A percentile compares a stretch with the other conserved stretches of the same genome.
phyloP scores from a whole-genome alignment of 2,113 vertebrate genomes.

The Alethe castanea region DNA sequence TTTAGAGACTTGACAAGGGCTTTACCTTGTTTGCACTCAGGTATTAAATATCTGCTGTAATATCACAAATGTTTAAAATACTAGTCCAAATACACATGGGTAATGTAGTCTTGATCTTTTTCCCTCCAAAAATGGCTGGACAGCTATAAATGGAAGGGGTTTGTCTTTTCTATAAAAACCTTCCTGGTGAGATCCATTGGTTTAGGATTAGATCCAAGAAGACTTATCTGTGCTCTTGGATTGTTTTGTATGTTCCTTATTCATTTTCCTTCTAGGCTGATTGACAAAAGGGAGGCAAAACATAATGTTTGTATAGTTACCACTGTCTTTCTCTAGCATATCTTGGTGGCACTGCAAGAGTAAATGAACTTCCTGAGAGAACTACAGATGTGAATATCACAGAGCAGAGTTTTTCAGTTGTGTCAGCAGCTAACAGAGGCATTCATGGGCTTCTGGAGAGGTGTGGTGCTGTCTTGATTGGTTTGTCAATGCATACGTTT shows the following conservation, averaged over 20 bases:
- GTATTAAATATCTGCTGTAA: not conserved
- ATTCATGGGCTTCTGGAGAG: not conserved
- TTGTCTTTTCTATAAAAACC: not conserved
- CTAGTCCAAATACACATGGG: not conserved
- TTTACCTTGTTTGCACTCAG: not conserved
- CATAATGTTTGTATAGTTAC: not conserved
- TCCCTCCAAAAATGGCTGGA: rapidly evolving
- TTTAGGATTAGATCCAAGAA: not conserved
- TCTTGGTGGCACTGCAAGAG: not conserved
- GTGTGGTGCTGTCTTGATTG: not conserved
- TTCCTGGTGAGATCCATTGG: not conserved
- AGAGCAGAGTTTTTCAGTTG: not conserved
- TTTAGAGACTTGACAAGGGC: too few relatives aligned
- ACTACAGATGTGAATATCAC: not conserved
- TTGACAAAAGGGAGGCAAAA: not conserved
- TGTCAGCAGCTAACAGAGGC: not conserved
- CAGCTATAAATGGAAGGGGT: not conserved
- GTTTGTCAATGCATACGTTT: not conserved
- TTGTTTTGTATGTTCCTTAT: not conserved
- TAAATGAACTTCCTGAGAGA: not conserved
- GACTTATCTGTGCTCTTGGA: not conserved
- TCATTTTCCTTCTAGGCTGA: not conserved
- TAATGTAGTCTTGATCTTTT: not conserved
- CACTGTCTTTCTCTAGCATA: not conserved
- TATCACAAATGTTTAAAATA: not conserved